phyloP scores from a whole-genome alignment of 2,888 invertebrate species.

The Netelia virgata region DNA sequence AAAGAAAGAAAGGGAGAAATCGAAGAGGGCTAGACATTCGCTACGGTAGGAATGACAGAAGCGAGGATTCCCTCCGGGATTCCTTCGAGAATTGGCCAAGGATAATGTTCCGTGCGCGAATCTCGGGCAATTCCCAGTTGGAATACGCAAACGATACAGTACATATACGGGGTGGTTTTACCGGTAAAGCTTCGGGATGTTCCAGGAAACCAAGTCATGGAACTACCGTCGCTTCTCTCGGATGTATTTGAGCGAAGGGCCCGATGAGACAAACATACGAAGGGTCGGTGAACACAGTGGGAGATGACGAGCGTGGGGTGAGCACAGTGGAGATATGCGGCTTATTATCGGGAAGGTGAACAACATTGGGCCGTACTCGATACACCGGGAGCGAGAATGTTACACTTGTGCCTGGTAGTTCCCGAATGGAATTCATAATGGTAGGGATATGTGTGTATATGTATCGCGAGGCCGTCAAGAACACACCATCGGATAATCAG shows the following conservation, averaged over 20 bases:
- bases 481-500: slow-evolving; percentile 20
- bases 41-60: slow-evolving; percentile 34
- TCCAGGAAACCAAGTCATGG: slow-evolving; percentile 31
- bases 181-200: slow-evolving; percentile 24
- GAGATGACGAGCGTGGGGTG: slow-evolving; percentile 32
- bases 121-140: slow-evolving; percentile 34
- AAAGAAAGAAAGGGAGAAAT: slow-evolving; percentile 31
- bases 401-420: slow-evolving; percentile 51
- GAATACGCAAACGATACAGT: slow-evolving; percentile 29
- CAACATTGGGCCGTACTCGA: slow-evolving; percentile 11
- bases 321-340: slow-evolving; percentile 13
- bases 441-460: slow-evolving; percentile 59
- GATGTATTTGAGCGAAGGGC: slow-evolving; percentile 55
- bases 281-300: slow-evolving; percentile 36
- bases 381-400: slow-evolving; percentile 44
- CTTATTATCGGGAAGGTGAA: slow-evolving; percentile 22
- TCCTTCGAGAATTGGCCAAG: slow-evolving; percentile 60
- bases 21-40: slow-evolving; percentile 43
- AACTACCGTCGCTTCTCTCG: slow-evolving; percentile 20
- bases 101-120: slow-evolving; percentile 56
- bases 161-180: slow-evolving; percentile 16
- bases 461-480: slow-evolving; percentile 57
- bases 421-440: slow-evolving; percentile 60
- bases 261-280: slow-evolving; percentile 45
- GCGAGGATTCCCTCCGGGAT: slow-evolving; percentile 58